Percentiles rank a stretch among this genome's conserved stretches.
phyloP scores from a whole-genome alignment of 2,797 vertebrate species.

The Peromyscus nudipes region DNA sequence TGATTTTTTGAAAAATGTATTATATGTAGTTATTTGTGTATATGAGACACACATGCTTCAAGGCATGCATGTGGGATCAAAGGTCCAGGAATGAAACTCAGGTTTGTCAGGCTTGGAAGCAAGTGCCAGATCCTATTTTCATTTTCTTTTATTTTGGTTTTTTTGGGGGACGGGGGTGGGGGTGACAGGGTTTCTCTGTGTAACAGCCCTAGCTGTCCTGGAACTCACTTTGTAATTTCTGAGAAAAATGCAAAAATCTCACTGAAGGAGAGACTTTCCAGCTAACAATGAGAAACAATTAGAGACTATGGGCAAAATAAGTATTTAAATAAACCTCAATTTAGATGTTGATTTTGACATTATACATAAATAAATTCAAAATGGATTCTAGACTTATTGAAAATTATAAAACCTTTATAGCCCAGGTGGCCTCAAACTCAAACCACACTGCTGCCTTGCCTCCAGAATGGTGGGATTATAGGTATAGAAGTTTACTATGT shows the following conservation, averaged over 20 bases:
- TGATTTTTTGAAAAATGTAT: neutral
- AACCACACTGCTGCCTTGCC: neutral
- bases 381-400: neutral
- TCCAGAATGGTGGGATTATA: neutral
- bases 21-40: neutral
- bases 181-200: neutral
- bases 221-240: neutral
- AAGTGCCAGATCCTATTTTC: neutral
- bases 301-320: neutral
- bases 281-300: neutral
- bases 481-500: neutral
- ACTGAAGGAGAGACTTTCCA: neutral
- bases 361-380: conserved; percentile 18
- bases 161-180: neutral
- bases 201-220: neutral
- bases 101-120: neutral
- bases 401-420: conserved; percentile 1
- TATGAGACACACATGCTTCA: neutral
- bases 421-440: neutral
- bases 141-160: neutral
- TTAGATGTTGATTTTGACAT: neutral
- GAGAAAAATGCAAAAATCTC: neutral
- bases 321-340: neutral
- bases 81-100: neutral
- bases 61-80: neutral